Evolutionary conservation across 2,113 vertebrate species (phyloP).

Genomic region (Amia ocellicauda): DNA sequence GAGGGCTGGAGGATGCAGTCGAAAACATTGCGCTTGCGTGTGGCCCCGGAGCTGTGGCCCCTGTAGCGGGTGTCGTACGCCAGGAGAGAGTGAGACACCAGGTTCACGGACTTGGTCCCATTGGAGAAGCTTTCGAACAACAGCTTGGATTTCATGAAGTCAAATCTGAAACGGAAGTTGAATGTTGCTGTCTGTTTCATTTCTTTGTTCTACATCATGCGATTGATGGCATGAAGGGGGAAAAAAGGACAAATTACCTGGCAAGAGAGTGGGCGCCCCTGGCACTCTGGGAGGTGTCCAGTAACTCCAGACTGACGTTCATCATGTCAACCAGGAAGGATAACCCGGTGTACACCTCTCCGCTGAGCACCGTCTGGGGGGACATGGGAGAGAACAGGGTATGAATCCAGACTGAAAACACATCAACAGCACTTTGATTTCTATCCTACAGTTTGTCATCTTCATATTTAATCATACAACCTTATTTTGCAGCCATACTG

Average conservation of each 20-base stretch:
- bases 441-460: too few species aligned
- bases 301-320: conserved; percentile 90
- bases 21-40: conserved; percentile 74
- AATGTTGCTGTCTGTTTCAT: too few species aligned
- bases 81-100: conserved; percentile 95
- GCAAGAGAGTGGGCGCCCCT: conserved; percentile 73
- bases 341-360: conserved; percentile 85
- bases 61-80: conserved; percentile 85
- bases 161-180: conserved; percentile 75
- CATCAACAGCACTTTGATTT: too few species aligned
- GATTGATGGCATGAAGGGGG: too few species aligned
- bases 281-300: conserved; percentile 66
- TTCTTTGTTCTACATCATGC: too few species aligned
- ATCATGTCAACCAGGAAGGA: conserved; percentile 93
- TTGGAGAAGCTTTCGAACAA: conserved; percentile 95
- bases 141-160: conserved; percentile 96
- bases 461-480: too few species aligned
- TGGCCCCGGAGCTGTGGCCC: conserved; percentile 36
- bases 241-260: conserved; percentile 56
- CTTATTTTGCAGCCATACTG: too few species aligned
- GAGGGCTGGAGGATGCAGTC: conserved; percentile 90
- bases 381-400: not conserved
- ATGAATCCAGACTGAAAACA: too few species aligned
- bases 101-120: conserved; percentile 84
- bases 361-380: conserved; percentile 87